A percentile compares a stretch with the other conserved stretches of the same genome.
Evolutionary conservation across 2,888 invertebrate species (phyloP).

Genomic region (Dynastes grantii): DNA sequence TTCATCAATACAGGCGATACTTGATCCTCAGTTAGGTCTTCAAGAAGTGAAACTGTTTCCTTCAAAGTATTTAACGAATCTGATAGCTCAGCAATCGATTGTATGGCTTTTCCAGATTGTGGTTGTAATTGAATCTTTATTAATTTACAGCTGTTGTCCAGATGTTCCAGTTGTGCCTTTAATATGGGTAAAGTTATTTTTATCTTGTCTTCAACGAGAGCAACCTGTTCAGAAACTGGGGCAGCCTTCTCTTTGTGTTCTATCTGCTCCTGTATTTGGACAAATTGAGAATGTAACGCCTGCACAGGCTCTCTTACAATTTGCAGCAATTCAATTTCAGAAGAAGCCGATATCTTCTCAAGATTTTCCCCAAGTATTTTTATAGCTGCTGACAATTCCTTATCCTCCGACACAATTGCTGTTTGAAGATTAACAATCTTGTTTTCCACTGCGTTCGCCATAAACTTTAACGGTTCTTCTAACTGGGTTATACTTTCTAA

Average conservation of each 20-base stretch:
- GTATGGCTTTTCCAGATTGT: conserved; percentile 33
- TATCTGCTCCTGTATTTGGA: conserved; percentile 12
- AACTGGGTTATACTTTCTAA: neutral
- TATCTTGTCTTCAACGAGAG: neutral
- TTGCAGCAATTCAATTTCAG: conserved; percentile 13
- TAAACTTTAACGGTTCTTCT: conserved; percentile 24
- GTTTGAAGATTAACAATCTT: conserved; percentile 18
- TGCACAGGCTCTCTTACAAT: conserved; percentile 17
- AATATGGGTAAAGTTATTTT: neutral
- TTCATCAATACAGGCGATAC: neutral
- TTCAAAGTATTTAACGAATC: conserved; percentile 4
- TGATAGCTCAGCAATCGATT: conserved; percentile 16
- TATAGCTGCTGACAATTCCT: neutral
- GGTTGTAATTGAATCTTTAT: conserved; percentile 18
- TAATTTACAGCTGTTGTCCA: conserved; percentile 24
- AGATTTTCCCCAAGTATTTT: conserved; percentile 8
- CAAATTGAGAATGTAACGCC: conserved; percentile 1
- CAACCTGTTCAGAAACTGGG: neutral
- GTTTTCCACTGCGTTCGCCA: conserved; percentile 7
- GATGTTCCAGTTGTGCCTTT: conserved; percentile 23
- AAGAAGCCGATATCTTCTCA: neutral
- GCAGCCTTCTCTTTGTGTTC: neutral
- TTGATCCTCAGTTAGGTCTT: neutral
- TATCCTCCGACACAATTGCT: neutral
- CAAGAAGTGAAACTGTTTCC: conserved; percentile 6